phyloP scores from a whole-genome alignment of 23 tunicate species.

The Phallusia fumigata region DNA sequence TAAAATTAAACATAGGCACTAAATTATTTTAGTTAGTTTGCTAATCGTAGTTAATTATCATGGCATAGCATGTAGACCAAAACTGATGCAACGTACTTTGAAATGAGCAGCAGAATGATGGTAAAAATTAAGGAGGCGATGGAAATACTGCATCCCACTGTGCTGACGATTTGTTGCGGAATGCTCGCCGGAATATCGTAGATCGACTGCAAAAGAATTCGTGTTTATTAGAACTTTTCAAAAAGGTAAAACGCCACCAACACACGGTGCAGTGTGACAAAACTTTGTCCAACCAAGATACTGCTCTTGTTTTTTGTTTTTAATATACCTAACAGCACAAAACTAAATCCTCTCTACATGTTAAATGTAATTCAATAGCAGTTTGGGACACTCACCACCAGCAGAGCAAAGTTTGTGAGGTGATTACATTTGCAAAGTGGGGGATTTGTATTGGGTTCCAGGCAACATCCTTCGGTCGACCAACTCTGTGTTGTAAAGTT shows the following conservation, averaged over 20 bases:
- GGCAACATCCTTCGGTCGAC: slow-evolving; percentile 59
- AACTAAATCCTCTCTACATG: no score
- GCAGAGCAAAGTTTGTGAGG: slow-evolving; percentile 52
- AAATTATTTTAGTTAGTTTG: no score
- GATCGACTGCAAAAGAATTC: slow-evolving; percentile 15
- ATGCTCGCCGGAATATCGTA: slow-evolving; percentile 25
- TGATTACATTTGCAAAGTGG: slow-evolving; percentile 54
- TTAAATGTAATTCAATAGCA: no score
- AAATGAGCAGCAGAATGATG: slow-evolving; percentile 15
- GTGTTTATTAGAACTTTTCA: no score
- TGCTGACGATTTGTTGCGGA: slow-evolving; percentile 18
- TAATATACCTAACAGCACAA: no score
- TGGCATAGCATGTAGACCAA: no score
- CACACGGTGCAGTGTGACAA: no score
- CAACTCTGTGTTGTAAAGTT: slow-evolving; percentile 31
- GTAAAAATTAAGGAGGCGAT: slow-evolving; percentile 31
- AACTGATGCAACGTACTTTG: slow-evolving; percentile 26
- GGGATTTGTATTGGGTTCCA: not conserved
- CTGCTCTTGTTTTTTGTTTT: no score
- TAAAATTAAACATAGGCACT: no score
- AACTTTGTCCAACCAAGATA: no score
- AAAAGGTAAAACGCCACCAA: no score
- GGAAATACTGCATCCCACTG: slow-evolving; percentile 39
- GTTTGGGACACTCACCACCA: slow-evolving; percentile 23
- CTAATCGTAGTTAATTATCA: no score